Percentiles rank a stretch among this genome's conserved stretches.
phyloP scores from a whole-genome alignment of 2,113 vertebrate genomes.

The Hippocampus zosterae region DNA sequence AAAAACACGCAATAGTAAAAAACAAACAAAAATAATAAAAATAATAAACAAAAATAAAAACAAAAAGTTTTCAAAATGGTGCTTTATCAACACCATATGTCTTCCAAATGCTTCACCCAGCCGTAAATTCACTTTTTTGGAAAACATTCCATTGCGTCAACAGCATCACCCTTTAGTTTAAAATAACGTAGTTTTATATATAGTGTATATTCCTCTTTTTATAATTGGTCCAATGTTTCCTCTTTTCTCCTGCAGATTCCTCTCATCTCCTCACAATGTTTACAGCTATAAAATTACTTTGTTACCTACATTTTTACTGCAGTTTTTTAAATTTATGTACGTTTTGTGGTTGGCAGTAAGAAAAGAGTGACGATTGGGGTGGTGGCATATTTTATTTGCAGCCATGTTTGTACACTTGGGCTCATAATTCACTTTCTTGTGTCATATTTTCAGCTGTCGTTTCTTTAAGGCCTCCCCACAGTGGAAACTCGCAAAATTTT shows the following conservation, averaged over 20 bases:
- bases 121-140: no score
- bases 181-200: no score
- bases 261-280: not conserved
- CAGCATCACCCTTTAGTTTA: no score
- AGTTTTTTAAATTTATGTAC: conserved; percentile 35
- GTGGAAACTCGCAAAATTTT: conserved; percentile 30
- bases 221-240: not conserved
- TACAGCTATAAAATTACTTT: conserved; percentile 27
- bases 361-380: conserved; percentile 1
- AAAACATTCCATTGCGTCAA: no score
- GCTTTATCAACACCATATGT: no score
- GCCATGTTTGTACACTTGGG: conserved; percentile 17
- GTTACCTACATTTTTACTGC: conserved; percentile 32
- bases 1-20: no score
- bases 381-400: conserved; percentile 26
- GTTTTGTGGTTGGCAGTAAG: conserved; percentile 11
- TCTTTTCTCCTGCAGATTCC: not conserved
- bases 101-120: no score
- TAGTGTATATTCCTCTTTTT: not conserved
- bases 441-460: conserved; percentile 20
- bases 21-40: no score
- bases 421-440: conserved; percentile 24
- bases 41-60: no score
- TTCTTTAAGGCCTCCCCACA: conserved; percentile 2
- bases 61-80: no score